Percentiles rank a stretch among this genome's conserved stretches.
Conservation (phyloP, 2,113 vertebrate genomes). For the Osmerus mordax region DNA sequence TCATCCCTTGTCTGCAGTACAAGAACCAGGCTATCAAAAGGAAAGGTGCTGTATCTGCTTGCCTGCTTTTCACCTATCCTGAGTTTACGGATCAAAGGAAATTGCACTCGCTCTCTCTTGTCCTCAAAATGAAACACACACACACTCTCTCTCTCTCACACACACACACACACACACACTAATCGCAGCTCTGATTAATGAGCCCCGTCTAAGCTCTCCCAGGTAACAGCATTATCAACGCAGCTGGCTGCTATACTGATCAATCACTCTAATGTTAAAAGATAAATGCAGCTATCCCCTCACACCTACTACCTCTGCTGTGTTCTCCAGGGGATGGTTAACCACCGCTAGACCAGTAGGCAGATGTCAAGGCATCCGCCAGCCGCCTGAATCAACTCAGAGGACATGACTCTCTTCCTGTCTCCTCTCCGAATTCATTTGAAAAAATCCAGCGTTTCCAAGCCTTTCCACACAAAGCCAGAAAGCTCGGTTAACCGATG, state of each 20-base stretch:
- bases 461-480: not conserved
- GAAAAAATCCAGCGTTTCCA: constrained; percentile 14
- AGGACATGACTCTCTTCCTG: too few relatives aligned
- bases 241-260: constrained; percentile 46
- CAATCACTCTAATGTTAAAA: constrained; percentile 60
- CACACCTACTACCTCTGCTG: not conserved
- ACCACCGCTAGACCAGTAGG: too few relatives aligned
- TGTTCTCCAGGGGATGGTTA: not conserved
- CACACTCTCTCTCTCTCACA: constrained; percentile 5
- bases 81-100: not conserved
- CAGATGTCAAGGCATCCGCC: not conserved
- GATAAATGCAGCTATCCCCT: constrained; percentile 29
- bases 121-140: constrained; percentile 25
- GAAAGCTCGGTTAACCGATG: constrained; percentile 14
- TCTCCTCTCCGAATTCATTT: constrained; percentile 10
- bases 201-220: constrained; percentile 39
- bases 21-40: constrained; percentile 4
- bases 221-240: constrained; percentile 58
- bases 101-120: not conserved
- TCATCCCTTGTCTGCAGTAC: too few relatives aligned
- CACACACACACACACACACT: constrained; percentile 18
- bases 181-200: constrained; percentile 54
- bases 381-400: not conserved
- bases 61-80: too few relatives aligned
- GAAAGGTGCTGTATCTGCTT: constrained; percentile 4